These are phyloP conservation scores for Sogatella furcifera DNA, from an alignment of 1,140 invertebrate genomes.

Conservation along the genomic window DNA sequence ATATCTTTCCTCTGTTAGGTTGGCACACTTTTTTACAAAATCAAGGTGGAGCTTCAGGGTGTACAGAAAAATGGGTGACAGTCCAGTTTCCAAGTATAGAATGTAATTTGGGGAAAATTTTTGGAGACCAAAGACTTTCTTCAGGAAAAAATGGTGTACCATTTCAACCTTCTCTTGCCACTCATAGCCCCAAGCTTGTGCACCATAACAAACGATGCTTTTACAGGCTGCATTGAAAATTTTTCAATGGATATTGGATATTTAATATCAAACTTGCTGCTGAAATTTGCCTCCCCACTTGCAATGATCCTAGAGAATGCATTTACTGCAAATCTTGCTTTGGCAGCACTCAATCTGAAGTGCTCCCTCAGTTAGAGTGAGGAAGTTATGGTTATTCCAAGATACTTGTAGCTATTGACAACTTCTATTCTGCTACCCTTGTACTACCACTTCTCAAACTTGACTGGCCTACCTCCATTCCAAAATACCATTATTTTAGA, in stretches of 20 bases:
- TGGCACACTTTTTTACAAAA: too few species aligned
- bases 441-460: not conserved
- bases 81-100: not conserved
- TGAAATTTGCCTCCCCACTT: not conserved
- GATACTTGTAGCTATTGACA: too few species aligned
- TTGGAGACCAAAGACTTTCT: not conserved
- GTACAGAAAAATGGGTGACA: not conserved
- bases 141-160: not conserved
- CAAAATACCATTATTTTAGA: not conserved
- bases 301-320: not conserved
- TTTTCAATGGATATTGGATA: too few species aligned
- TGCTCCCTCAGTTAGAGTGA: not conserved
- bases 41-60: not conserved
- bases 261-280: not conserved
- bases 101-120: not conserved
- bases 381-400: not conserved
- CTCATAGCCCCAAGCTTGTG: not conserved
- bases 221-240: not conserved
- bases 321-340: not conserved
- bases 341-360: not conserved
- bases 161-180: not conserved
- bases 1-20: too few species aligned
- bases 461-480: not conserved
- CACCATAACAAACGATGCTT: not conserved
- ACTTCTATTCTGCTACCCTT: not conserved